Base-by-base conservation (phyloP, 2,113 vertebrate species). In the Clarias batrachus region DNA sequence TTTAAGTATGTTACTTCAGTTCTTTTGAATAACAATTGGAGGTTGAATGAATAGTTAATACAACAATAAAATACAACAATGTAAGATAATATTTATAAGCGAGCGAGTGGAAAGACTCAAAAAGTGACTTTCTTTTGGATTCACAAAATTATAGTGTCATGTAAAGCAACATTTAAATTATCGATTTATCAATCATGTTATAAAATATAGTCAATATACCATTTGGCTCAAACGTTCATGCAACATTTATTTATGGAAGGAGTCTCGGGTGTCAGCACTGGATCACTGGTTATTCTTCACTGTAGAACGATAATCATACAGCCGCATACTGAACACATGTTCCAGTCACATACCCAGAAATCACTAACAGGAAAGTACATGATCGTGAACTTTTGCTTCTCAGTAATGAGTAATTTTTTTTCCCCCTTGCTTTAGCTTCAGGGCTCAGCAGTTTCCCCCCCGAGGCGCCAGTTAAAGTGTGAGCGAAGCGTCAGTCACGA, bases 361-460 rank as follows among this genome's bases (percentile, higher is more conserved):
- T 63, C 30, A 62, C 60, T 37, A 19, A 11, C n/a, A 30, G 48
- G 23, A 56, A 56, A 8, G 41, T 17, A 19, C 27, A 1, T 1
- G 25, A 62, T 56, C 25, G 62, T 37, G 10, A 80, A 25, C 65
- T 23, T 56, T 12, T 56, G 66, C 10, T 66, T 65, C 19, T 68
- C 11, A 25, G 74, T 73, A 41, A 41, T 66, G 11, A 12, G 52
- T 10, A 27, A 48, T 48, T 48, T 48, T 48, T 48, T 48, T 48
- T 11, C 13, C 41, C 65, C 41, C 65, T 30, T 10, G 76, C 5
- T 57, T 78, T 33, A 21, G 27, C 80, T 41, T 60, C 16, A 57
- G 60, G 60, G 52, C 81, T 41, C 60, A 19, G 71, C 81, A 27
- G 81, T 83, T 87, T 83, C n/a, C 17, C 68, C 79, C 79, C 60